Evolutionary conservation across 2,888 invertebrate genomes (phyloP).

Genomic region (Dasypolia templi): DNA sequence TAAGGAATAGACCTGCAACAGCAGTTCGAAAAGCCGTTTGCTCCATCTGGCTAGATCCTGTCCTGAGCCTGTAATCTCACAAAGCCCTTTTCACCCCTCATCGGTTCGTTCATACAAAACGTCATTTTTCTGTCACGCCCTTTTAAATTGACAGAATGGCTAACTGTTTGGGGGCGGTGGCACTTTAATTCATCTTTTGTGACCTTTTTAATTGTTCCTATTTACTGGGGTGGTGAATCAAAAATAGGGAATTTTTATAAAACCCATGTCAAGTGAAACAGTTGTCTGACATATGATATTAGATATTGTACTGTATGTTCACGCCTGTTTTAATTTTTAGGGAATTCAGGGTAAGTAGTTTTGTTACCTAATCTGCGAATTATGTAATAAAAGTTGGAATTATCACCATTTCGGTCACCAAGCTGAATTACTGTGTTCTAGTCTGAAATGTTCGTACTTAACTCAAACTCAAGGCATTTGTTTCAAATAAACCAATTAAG

Average conservation of each 20-base stretch:
- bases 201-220: constrained; percentile 38
- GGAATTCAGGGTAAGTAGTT: not conserved
- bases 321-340: constrained; percentile 15
- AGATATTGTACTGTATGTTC: constrained; percentile 4
- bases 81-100: not conserved
- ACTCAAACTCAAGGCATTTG: too few relatives aligned
- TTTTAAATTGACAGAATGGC: constrained; percentile 28
- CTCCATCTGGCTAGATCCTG: constrained; percentile 7
- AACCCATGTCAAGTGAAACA: constrained; percentile 16
- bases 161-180: constrained; percentile 33
- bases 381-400: too few relatives aligned
- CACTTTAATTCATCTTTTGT: constrained; percentile 43
- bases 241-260: not conserved
- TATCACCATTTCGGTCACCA: too few relatives aligned
- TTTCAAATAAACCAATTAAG: too few relatives aligned
- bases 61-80: constrained; percentile 13
- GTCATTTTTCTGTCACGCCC: constrained; percentile 38
- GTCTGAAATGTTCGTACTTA: too few relatives aligned
- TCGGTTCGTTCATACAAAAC: constrained; percentile 10
- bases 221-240: constrained; percentile 22
- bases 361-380: not conserved
- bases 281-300: constrained; percentile 4
- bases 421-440: too few relatives aligned
- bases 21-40: not conserved
- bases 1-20: too few relatives aligned